These are phyloP conservation scores for Drosophila biarmipes DNA, from an alignment of 1,140 invertebrate species.

Conservation along the genomic window DNA sequence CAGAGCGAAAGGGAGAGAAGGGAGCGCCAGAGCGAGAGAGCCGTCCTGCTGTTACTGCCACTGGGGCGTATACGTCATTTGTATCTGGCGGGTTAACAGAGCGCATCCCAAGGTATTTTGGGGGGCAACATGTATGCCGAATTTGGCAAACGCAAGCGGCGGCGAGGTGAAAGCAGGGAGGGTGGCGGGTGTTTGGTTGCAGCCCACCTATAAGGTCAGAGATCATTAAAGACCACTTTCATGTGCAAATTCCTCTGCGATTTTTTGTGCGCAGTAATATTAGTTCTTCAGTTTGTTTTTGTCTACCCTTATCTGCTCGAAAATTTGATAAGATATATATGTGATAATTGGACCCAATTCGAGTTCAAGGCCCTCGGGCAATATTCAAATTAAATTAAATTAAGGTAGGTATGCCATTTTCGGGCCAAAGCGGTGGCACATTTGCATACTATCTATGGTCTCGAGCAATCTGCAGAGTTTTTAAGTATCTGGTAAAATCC, in stretches of 20 bases:
- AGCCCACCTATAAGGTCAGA: slow-evolving; percentile 8
- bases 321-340: slow-evolving; percentile 61
- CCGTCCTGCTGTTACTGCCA: slow-evolving; percentile 39
- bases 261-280: slow-evolving; percentile 58
- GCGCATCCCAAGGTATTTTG: slow-evolving; percentile 30
- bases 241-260: slow-evolving; percentile 21
- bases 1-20: slow-evolving; percentile 9
- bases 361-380: slow-evolving; percentile 65
- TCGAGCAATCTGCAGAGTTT: slow-evolving; percentile 12
- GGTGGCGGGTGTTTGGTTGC: slow-evolving; percentile 6
- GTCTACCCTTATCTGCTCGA: slow-evolving; percentile 53
- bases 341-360: slow-evolving; percentile 64
- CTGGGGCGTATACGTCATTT: slow-evolving; percentile 37
- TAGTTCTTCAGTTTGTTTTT: slow-evolving; percentile 22
- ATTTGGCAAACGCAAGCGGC: slow-evolving; percentile 31
- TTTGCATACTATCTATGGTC: slow-evolving; percentile 23
- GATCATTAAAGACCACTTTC: slow-evolving; percentile 17
- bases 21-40: not conserved
- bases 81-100: slow-evolving; percentile 18
- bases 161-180: slow-evolving; percentile 20
- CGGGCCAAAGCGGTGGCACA: slow-evolving; percentile 44
- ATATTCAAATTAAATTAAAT: slow-evolving; percentile 50
- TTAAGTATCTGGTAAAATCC: too few relatives aligned
- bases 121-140: slow-evolving; percentile 47
- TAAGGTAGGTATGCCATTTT: slow-evolving; percentile 4